Evolutionary conservation across 2,888 invertebrate genomes (phyloP), one percentile per base, ranked within the genome.

Genomic region (Troilus luridus): DNA sequence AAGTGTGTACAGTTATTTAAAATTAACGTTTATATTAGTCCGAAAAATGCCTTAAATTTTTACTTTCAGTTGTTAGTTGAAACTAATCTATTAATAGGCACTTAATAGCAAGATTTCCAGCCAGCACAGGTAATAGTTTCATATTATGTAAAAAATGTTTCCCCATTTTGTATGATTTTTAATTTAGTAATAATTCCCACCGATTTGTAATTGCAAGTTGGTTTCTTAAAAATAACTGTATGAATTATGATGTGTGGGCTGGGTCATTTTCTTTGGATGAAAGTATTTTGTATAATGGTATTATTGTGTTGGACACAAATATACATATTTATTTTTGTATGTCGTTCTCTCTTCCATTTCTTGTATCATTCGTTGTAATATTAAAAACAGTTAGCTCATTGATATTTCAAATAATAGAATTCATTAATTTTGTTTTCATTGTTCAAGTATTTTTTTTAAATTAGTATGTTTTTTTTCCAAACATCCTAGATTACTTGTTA

Each of bases 241-340:
- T n/a, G 56, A 58, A 85, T 85, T 56, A 5, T 77, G 41, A 56
- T 56, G 85, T 85, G 85, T 85, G 41, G 85, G 85, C 85, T 85
- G 85, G 85, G 56, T 85, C 56, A n/a, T 85, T 56, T 85, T 85
- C 56, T 85, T n/a, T 85, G 56, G 85, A 56, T 85, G 58, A 89
- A 67, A 89, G 41, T 89, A 89, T 89, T 89, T 89, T 89, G 67
- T 89, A 89, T 89, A 89, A 89, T 89, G 89, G 89, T 58, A 90
- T 90, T 90, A 77, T 90, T 90, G 56, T 90, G 90, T 90, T 81
- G 60, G 72, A 77, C 81, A 90, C 56, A 90, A 90, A 90, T 90
- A 90, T 81, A 90, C 90, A 90, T 60, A 90, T 90, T 90, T 90
- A 90, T 90, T 90, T 90, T 90, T 90, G 77, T 90, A 90, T 24